These are phyloP conservation scores for Trialeurodes vaporariorum DNA, from an alignment of 1,140 invertebrate genomes.

Conservation along the genomic window DNA sequence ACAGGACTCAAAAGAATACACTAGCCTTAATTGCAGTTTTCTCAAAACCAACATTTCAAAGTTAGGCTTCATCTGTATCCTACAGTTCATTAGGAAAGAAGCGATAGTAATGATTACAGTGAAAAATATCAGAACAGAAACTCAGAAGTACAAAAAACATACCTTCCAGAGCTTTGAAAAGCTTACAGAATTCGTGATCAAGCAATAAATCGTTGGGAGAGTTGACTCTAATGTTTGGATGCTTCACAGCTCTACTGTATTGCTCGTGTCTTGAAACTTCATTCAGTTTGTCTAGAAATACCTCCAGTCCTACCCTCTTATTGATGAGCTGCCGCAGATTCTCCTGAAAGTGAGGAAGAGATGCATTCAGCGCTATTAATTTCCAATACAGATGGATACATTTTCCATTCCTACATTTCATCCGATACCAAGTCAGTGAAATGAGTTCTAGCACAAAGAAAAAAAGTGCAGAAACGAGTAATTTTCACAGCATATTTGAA, in stretches of 20 bases:
- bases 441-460: too few relatives aligned
- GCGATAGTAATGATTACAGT: neutral
- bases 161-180: slow-evolving; percentile 71
- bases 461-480: too few relatives aligned
- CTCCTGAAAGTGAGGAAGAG: slow-evolving; percentile 48
- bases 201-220: slow-evolving; percentile 68
- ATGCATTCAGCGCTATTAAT: too few relatives aligned
- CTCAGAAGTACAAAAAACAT: slow-evolving; percentile 7
- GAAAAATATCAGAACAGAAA: too few relatives aligned
- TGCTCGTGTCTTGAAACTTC: slow-evolving; percentile 79
- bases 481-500: too few relatives aligned
- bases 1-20: too few relatives aligned
- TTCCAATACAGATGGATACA: too few relatives aligned
- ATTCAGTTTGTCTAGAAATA: slow-evolving; percentile 72
- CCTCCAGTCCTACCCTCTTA: slow-evolving; percentile 84
- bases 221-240: slow-evolving; percentile 73
- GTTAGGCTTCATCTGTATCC: slow-evolving; percentile 12
- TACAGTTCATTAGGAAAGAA: neutral
- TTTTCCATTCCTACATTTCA: too few relatives aligned
- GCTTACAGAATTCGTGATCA: slow-evolving; percentile 89
- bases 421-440: too few relatives aligned
- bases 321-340: slow-evolving; percentile 73
- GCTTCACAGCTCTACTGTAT: slow-evolving; percentile 84
- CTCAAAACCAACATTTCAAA: too few relatives aligned
- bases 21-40: too few relatives aligned